Conservation (phyloP, 2,888 invertebrate genomes). For the Drosophila hawaiiensis region DNA sequence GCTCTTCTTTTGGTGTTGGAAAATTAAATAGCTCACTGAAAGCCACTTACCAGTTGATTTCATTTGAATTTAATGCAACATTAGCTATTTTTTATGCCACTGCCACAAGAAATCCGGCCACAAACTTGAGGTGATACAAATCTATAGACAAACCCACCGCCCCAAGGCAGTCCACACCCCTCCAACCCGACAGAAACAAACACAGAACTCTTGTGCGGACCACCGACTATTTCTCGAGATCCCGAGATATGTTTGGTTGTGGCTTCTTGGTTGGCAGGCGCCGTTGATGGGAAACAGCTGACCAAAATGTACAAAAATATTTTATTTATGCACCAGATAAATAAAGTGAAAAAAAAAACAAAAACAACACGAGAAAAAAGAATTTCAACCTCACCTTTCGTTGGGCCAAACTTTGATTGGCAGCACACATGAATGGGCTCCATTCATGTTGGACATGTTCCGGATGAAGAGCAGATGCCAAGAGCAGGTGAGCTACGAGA, state of each 20-base stretch:
- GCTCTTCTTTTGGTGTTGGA: constrained; percentile 48
- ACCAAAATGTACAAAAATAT: constrained; percentile 72
- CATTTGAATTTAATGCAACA: constrained; percentile 80
- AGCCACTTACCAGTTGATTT: constrained; percentile 79
- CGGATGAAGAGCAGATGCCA: constrained; percentile 53
- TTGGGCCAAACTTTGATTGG: constrained; percentile 56
- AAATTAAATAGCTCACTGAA: constrained; percentile 80
- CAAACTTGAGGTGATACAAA: constrained; percentile 65
- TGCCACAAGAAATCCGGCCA: constrained; percentile 23
- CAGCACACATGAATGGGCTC: constrained; percentile 55
- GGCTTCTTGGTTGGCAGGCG: constrained; percentile 55
- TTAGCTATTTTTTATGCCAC: constrained; percentile 70
- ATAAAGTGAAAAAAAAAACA: constrained; percentile 51
- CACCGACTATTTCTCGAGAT: constrained; percentile 58
- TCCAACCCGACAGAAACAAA: not conserved
- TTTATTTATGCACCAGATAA: constrained; percentile 76
- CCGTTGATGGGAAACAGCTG: constrained; percentile 78
- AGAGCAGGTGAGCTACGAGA: constrained; percentile 31
- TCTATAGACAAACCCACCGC: constrained; percentile 28
- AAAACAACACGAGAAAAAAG: not conserved
- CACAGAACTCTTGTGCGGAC: constrained; percentile 36
- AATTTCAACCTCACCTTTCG: not conserved
- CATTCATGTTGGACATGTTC: constrained; percentile 11
- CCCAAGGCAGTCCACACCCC: not conserved
- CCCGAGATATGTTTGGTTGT: constrained; percentile 10